Base-by-base conservation (phyloP, 2,113 vertebrate genomes). In the Oreocharis arfaki region DNA sequence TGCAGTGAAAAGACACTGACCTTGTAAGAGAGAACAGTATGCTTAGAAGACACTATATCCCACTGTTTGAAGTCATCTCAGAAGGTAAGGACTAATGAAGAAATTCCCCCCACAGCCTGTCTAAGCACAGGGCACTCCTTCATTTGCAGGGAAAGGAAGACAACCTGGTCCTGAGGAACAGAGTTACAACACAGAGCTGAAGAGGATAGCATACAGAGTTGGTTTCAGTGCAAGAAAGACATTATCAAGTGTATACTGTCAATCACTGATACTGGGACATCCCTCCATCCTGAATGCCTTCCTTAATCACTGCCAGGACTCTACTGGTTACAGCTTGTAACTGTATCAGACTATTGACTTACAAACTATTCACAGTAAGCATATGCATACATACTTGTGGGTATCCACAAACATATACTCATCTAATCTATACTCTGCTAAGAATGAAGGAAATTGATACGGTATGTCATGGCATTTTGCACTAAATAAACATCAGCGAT, bases 341-440 rank as follows among this genome's bases (percentile, higher is more conserved):
- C 15, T 9, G 9, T 37, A 65, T 49, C 17, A 23, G 22, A 63
- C 28, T 32, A 33, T 0, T 42, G 57, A 33, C 33, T 35, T 3
- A 37, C 9, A 67, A 74, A 64, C 6, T 44, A 11, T 9, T 80
- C 33, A 42, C 27, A 10, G 0, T 6, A 57, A 55, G 15, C 20
- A 55, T 1, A 4, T 10, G 22, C 44, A 44, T 0, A 2, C 22
- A 21, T 3, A 6, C 52, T 26, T 87, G 9, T 49, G n/a, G 11
- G 19, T 26, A 82, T 5, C 12, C 5, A 5, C 14, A 35, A 2
- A 77, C 17, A 49, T 5, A 15, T 5, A 64, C 3, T 55, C 35
- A 42, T 57, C 39, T 61, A 37, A 77, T 47, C 63, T 27, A 69
- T 42, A 70, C 9, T 50, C 65, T 28, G 19, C 16, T 68, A 82